Conservation (phyloP, 2,888 invertebrate genomes). For the Mesochorus sp. region DNA sequence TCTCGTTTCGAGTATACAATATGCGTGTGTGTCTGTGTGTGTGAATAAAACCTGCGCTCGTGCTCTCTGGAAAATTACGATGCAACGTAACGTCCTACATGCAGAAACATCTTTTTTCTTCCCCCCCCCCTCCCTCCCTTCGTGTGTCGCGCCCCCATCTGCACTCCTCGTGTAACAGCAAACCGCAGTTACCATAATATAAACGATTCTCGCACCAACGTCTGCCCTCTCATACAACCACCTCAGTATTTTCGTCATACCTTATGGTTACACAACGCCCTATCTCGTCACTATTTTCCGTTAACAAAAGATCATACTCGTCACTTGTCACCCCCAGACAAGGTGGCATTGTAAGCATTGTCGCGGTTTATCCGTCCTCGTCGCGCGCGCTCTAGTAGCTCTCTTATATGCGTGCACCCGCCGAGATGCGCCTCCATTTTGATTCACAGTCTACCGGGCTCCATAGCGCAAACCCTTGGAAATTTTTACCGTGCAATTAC, state of each 20-base stretch:
- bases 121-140: neutral
- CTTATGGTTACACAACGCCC: neutral
- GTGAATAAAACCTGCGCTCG: too few species aligned
- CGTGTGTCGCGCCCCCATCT: too few species aligned
- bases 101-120: too few species aligned
- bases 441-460: conserved; percentile 16
- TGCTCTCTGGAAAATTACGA: too few species aligned
- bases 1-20: too few species aligned
- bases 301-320: conserved; percentile 56
- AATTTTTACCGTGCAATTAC: conserved; percentile 12
- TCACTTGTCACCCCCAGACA: conserved; percentile 34
- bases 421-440: conserved; percentile 20
- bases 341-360: conserved; percentile 50
- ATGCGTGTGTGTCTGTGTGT: too few species aligned
- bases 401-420: neutral
- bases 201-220: conserved; percentile 10
- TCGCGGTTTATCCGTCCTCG: conserved; percentile 23
- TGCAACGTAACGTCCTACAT: too few species aligned
- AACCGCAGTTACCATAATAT: too few species aligned
- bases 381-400: neutral
- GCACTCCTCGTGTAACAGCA: too few species aligned
- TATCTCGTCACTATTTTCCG: conserved; percentile 44
- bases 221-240: conserved; percentile 46
- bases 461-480: neutral
- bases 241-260: neutral